A percentile compares a stretch with the other conserved stretches of the same genome.
phyloP scores from a whole-genome alignment of 1,140 invertebrate species.

The Nymphalis io region DNA sequence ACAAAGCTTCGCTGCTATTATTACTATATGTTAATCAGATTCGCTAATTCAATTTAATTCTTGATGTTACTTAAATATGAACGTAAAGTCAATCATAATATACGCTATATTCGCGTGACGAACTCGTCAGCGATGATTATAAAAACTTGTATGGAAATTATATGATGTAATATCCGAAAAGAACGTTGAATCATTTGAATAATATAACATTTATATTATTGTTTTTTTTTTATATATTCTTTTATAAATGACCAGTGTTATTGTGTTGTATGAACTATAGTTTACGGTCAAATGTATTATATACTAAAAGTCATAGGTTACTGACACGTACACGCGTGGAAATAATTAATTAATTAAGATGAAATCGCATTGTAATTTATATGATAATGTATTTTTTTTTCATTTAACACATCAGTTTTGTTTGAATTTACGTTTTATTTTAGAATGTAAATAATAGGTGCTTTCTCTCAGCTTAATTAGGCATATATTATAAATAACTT shows the following conservation, averaged over 20 bases:
- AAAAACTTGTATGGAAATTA: slow-evolving; percentile 36
- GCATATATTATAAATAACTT: no score
- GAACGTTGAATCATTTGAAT: slow-evolving; percentile 31
- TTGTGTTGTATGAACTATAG: background rate
- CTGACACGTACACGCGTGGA: slow-evolving; percentile 29
- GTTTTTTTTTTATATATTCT: slow-evolving; percentile 2
- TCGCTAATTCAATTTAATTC: background rate
- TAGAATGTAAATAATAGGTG: background rate
- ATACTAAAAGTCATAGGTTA: slow-evolving; percentile 21
- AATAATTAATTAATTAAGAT: slow-evolving; percentile 68
- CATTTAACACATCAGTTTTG: background rate
- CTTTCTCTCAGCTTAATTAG: no score
- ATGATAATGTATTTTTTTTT: background rate
- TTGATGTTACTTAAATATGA: background rate
- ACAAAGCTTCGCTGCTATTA: background rate
- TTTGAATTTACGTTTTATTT: background rate
- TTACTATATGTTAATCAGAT: background rate
- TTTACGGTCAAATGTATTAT: background rate
- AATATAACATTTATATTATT: background rate
- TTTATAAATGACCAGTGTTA: background rate
- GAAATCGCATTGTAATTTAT: slow-evolving; percentile 42
- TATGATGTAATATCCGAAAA: slow-evolving; percentile 39
- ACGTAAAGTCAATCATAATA: background rate
- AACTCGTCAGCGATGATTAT: slow-evolving; percentile 5
- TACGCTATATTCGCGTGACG: slow-evolving; percentile 4